Conservation (phyloP, 1,140 invertebrate species). For the Gonatopus flavifemur region DNA sequence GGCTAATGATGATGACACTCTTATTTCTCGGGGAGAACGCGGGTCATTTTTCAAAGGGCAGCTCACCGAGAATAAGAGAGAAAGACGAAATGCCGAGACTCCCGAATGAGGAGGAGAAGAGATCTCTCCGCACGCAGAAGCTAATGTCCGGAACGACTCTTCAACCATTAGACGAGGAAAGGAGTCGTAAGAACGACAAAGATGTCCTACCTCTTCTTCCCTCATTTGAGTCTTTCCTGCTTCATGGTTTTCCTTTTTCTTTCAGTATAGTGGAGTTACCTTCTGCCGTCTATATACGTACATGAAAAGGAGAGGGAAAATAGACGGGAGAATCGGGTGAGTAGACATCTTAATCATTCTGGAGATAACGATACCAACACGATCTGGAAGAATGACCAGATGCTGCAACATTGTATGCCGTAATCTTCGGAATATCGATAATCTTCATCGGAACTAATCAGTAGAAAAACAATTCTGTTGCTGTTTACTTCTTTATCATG, state of each 20-base stretch:
- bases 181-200: slow-evolving; percentile 14
- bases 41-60: slow-evolving; percentile 50
- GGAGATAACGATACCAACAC: slow-evolving; percentile 24
- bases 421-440: too few species aligned
- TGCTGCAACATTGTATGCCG: too few species aligned
- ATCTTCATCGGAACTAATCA: too few species aligned
- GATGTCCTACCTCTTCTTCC: slow-evolving; percentile 6
- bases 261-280: slow-evolving; percentile 12
- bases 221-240: slow-evolving; percentile 18
- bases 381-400: too few species aligned
- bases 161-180: slow-evolving; percentile 44
- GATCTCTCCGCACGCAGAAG: slow-evolving; percentile 38
- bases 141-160: slow-evolving; percentile 55
- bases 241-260: slow-evolving; percentile 8
- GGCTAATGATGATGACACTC: slow-evolving; percentile 54
- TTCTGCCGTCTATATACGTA: slow-evolving; percentile 12
- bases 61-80: slow-evolving; percentile 17
- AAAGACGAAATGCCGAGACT: too few species aligned
- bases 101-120: slow-evolving; percentile 13
- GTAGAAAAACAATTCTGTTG: too few species aligned
- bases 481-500: too few species aligned
- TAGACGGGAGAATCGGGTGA: slow-evolving; percentile 9
- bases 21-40: slow-evolving; percentile 42
- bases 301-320: slow-evolving; percentile 10
- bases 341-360: slow-evolving; percentile 29